A percentile compares a stretch with the other conserved stretches of the same genome.
Conservation (phyloP, 1,140 invertebrate species). For the Brevipalpus yothersi region DNA sequence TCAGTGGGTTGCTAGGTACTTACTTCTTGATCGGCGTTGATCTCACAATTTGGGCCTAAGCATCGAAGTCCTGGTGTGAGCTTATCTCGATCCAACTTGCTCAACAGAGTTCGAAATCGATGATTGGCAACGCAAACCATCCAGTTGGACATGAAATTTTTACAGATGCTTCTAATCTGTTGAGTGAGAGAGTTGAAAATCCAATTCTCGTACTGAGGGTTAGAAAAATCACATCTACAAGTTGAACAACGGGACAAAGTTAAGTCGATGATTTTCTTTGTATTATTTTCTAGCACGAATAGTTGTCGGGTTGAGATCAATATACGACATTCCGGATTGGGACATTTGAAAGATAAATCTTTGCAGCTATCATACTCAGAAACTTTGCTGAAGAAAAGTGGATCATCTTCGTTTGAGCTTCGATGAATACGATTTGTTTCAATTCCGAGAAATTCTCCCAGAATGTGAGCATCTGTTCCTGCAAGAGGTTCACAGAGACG, state of each 20-base stretch:
- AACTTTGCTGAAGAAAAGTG: not conserved
- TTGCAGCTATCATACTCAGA: constrained; percentile 7
- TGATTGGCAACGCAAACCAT: constrained; percentile 61
- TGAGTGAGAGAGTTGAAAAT: constrained; percentile 7
- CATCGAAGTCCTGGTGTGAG: constrained; percentile 33
- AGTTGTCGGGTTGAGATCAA: constrained; percentile 1
- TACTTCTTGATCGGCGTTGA: constrained; percentile 34
- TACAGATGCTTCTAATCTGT: not conserved
- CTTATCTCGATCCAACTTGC: constrained; percentile 31
- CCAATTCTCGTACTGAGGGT: not conserved
- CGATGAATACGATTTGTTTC: not conserved
- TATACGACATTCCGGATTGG: not conserved
- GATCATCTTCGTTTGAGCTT: not conserved
- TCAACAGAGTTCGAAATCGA: constrained; percentile 29
- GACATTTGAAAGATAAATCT: constrained; percentile 3
- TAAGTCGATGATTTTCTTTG: not conserved
- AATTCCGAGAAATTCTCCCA: constrained; percentile 64
- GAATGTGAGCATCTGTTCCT: constrained; percentile 59
- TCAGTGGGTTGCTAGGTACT: not conserved
- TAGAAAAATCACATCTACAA: constrained; percentile 1
- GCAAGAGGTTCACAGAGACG: constrained; percentile 86
- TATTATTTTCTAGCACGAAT: not conserved
- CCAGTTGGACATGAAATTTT: constrained; percentile 27
- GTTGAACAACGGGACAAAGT: constrained; percentile 5
- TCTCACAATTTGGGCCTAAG: constrained; percentile 40